Percentiles rank a stretch among this genome's conserved stretches.
phyloP scores from a whole-genome alignment of 2,888 invertebrate species.

The Pristionchus fissidentatus region DNA sequence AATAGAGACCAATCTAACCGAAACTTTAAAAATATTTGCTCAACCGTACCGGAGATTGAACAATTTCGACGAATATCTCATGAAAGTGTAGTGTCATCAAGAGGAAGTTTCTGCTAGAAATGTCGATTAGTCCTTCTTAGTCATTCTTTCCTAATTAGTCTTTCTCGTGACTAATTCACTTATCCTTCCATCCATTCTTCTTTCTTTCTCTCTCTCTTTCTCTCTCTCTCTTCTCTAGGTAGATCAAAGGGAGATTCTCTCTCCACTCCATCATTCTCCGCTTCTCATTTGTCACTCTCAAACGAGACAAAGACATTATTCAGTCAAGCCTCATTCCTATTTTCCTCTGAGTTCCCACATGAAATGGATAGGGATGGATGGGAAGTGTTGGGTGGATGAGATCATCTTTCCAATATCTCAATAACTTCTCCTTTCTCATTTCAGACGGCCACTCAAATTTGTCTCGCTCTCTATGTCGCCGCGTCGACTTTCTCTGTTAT shows the following conservation, averaged over 20 bases:
- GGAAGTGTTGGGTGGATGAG: background rate
- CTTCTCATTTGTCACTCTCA: background rate
- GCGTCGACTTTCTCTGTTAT: slow-evolving; percentile 66
- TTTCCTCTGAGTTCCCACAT: slow-evolving; percentile 2
- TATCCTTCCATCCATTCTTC: too few species aligned
- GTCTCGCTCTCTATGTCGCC: slow-evolving; percentile 67
- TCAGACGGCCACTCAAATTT: slow-evolving; percentile 70
- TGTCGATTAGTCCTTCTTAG: too few species aligned
- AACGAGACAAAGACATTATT: background rate
- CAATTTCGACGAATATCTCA: too few species aligned
- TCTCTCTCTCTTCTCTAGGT: background rate
- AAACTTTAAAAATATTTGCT: too few species aligned
- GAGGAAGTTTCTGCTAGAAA: too few species aligned
- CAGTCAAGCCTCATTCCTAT: background rate
- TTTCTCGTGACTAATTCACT: too few species aligned
- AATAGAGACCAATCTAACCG: too few species aligned
- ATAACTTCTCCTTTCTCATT: background rate
- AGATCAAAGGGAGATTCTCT: background rate
- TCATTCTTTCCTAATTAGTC: too few species aligned
- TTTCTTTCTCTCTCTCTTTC: too few species aligned
- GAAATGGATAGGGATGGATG: slow-evolving; percentile 14
- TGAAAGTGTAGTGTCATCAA: too few species aligned
- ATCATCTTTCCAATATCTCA: slow-evolving; percentile 7
- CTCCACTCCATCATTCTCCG: background rate
- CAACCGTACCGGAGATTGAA: too few species aligned